Conservation (phyloP, 2,888 invertebrate species). For the Xestia xanthographa region DNA sequence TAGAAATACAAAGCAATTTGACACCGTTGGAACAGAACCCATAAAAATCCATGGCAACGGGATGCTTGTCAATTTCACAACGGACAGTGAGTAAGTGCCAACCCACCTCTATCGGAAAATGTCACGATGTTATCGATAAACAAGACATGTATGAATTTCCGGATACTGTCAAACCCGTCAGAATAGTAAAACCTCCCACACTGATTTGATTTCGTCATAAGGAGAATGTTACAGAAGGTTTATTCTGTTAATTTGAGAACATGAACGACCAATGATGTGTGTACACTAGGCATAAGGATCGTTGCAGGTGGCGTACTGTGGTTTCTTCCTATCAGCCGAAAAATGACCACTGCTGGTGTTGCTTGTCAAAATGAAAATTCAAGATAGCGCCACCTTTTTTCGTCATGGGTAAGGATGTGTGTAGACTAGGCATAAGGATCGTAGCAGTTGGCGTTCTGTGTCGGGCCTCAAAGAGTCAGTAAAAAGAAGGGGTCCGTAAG, state of each 20-base stretch:
- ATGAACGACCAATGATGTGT: not conserved
- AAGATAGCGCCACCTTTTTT: not conserved
- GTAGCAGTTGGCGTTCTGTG: too few species aligned
- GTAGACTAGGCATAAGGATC: too few species aligned
- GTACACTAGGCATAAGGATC: not conserved
- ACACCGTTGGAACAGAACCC: not conserved
- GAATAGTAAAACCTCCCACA: conserved; percentile 52
- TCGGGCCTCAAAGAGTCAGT: too few species aligned
- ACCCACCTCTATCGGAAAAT: conserved; percentile 40
- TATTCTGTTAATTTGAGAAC: not conserved
- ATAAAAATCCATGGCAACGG: not conserved
- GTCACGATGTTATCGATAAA: conserved; percentile 50
- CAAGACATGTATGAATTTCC: conserved; percentile 52
- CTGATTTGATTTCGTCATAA: not conserved
- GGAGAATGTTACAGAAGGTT: conserved; percentile 21
- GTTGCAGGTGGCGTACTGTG: not conserved
- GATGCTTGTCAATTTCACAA: conserved; percentile 12
- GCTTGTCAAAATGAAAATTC: not conserved
- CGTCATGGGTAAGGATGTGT: too few species aligned
- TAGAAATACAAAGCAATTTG: conserved; percentile 2
- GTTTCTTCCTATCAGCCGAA: not conserved
- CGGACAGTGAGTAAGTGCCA: conserved; percentile 16
- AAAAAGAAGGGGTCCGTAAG: too few species aligned
- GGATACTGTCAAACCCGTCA: conserved; percentile 42
- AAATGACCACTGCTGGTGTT: not conserved